A percentile compares a stretch with the other conserved stretches of the same genome.
phyloP scores from a whole-genome alignment of 2,113 vertebrate species.

The Gambusia holbrooki region DNA sequence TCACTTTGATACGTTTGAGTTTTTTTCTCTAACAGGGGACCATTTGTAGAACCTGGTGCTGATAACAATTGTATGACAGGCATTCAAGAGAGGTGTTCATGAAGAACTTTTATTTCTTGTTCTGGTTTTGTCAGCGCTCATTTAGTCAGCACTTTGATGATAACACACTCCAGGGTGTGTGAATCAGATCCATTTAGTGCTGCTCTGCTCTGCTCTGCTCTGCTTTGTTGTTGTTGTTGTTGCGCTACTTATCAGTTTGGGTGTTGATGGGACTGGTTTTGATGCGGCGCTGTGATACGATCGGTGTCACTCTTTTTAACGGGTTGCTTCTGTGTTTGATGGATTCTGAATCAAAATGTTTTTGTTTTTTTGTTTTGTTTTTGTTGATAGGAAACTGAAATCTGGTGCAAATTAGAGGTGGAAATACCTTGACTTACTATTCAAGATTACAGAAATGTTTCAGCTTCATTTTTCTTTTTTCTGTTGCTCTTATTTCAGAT shows the following conservation, averaged over 20 bases:
- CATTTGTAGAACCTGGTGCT: constrained; percentile 18
- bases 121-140: constrained; percentile 8
- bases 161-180: not conserved
- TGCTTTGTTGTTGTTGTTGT: constrained; percentile 5
- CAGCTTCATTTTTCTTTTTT: no score
- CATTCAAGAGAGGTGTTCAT: constrained; percentile 1
- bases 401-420: no score
- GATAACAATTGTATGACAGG: constrained; percentile 3
- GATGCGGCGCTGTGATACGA: not conserved
- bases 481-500: no score
- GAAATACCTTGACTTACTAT: no score
- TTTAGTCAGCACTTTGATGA: not conserved
- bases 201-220: not conserved
- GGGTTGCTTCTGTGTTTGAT: not conserved
- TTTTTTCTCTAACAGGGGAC: constrained; percentile 25
- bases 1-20: constrained; percentile 24
- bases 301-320: not conserved
- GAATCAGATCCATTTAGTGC: constrained; percentile 11
- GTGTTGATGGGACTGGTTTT: not conserved
- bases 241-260: not conserved
- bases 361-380: not conserved
- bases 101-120: not conserved
- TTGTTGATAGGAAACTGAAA: not conserved
- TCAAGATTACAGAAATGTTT: no score
- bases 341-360: not conserved